Evolutionary conservation across 2,888 invertebrate genomes (phyloP).

Genomic region (Dynastes tityus): DNA sequence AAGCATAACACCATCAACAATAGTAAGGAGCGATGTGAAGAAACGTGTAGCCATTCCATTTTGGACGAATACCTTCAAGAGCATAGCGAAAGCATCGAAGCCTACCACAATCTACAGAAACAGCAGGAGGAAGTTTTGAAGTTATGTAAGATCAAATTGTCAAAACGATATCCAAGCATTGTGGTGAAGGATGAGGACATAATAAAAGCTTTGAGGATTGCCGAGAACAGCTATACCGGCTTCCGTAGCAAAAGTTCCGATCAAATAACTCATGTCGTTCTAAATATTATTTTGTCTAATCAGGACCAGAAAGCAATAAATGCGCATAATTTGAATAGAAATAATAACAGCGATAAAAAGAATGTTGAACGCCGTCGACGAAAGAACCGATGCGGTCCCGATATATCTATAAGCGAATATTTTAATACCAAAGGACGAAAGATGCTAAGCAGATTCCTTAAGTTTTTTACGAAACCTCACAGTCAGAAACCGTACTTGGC

Average conservation of each 20-base stretch:
- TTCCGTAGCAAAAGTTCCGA: constrained; percentile 22
- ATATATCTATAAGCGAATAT: constrained; percentile 14
- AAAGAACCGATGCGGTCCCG: constrained; percentile 12
- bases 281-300: constrained; percentile 40
- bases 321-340: background rate
- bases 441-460: constrained; percentile 24
- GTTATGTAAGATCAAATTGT: constrained; percentile 42
- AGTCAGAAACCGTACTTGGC: constrained; percentile 20
- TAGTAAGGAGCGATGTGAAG: background rate
- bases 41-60: background rate
- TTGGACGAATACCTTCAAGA: constrained; percentile 31
- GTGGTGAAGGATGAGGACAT: constrained; percentile 46
- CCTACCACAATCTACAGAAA: constrained; percentile 40
- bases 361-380: background rate
- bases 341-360: background rate
- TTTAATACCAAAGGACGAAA: constrained; percentile 2
- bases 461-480: constrained; percentile 23
- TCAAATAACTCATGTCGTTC: constrained; percentile 31
- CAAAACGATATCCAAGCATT: constrained; percentile 30
- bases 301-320: constrained; percentile 5
- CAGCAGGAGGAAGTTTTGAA: constrained; percentile 43
- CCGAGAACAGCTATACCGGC: constrained; percentile 11
- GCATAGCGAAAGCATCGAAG: constrained; percentile 46
- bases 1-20: constrained; percentile 16
- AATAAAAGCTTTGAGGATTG: constrained; percentile 42